Conservation (phyloP, 2,113 vertebrate species). For the Thermophis baileyi region DNA sequence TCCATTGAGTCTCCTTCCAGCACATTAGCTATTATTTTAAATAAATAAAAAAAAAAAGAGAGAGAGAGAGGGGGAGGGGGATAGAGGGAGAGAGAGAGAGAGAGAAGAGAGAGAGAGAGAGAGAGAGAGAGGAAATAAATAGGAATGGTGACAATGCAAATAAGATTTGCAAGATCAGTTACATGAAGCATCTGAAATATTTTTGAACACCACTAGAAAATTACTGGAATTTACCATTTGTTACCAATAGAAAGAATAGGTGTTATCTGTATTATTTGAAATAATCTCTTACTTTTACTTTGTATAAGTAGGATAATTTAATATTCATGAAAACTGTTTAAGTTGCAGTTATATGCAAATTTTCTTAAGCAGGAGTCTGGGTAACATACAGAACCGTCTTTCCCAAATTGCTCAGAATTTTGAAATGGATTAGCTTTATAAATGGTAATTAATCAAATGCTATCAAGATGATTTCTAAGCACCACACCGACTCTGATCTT, state of each 20-base stretch:
- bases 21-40: conserved; percentile 79
- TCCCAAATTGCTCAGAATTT: neutral
- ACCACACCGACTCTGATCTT: neutral
- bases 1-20: conserved; percentile 88
- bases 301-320: conserved; percentile 32
- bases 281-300: neutral
- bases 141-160: neutral
- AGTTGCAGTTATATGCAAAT: neutral
- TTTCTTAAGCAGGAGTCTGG: neutral
- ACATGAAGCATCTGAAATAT: neutral
- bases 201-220: neutral
- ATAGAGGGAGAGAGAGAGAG: conserved; percentile 54
- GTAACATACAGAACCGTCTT: neutral
- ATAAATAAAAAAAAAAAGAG: too few relatives aligned
- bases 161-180: neutral
- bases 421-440: neutral
- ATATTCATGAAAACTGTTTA: conserved; percentile 3
- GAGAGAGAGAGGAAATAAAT: conserved; percentile 52
- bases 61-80: conserved; percentile 57
- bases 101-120: conserved; percentile 60
- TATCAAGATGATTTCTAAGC: neutral
- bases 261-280: neutral
- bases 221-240: neutral
- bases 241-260: neutral
- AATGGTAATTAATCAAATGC: neutral